Conservation (phyloP, 2,113 vertebrate species). For the Gymnocephalus cernua region DNA sequence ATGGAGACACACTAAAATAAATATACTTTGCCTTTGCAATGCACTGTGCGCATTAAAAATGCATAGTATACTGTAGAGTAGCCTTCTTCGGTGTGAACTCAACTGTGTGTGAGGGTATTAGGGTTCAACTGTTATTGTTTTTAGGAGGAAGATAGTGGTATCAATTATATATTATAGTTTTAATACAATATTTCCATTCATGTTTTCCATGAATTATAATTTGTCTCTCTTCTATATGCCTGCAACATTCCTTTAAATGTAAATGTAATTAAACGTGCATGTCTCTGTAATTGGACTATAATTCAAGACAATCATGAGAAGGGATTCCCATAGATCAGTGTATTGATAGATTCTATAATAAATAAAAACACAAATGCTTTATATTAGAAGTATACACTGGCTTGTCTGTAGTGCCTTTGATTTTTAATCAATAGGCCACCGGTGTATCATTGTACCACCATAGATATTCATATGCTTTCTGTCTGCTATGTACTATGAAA, state of each 20-base stretch:
- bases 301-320: too few species aligned
- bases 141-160: not conserved
- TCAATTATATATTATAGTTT: not conserved
- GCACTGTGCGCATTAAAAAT: constrained; percentile 30
- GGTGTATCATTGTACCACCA: not conserved
- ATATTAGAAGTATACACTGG: not conserved
- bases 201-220: not conserved
- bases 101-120: not conserved
- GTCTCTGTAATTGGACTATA: too few species aligned
- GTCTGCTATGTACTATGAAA: constrained; percentile 12
- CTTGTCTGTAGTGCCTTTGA: not conserved
- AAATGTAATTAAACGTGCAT: not conserved
- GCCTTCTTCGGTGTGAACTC: not conserved
- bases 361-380: not conserved
- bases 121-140: constrained; percentile 12
- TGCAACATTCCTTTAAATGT: not conserved
- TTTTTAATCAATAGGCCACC: not conserved
- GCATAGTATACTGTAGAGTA: constrained; percentile 6
- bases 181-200: not conserved
- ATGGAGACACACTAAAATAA: constrained; percentile 27
- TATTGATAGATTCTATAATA: not conserved
- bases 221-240: not conserved
- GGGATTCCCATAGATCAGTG: not conserved
- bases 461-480: constrained; percentile 23
- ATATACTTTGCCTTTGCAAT: constrained; percentile 13